phyloP scores from a whole-genome alignment of 30 jellyfish, hydroid and myxozoan genomes.

The Aurelia aurita complex sp. Pacific region DNA sequence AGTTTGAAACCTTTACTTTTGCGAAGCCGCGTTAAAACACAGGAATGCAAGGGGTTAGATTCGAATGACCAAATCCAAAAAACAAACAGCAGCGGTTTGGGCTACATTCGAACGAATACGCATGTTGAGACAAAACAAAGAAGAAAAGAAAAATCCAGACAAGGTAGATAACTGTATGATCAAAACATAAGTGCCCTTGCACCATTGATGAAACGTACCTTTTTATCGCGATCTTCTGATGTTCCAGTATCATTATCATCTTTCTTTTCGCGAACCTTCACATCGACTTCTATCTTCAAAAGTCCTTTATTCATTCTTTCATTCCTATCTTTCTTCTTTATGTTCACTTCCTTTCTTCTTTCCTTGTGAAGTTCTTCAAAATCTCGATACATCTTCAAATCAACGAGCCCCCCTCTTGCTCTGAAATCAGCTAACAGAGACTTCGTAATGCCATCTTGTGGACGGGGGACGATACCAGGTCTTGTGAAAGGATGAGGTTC shows the following conservation, averaged over 20 bases:
- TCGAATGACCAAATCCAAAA: too few relatives aligned
- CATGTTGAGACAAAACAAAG: too few relatives aligned
- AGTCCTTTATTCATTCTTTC: conserved; percentile 23
- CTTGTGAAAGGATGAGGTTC: conserved; percentile 88
- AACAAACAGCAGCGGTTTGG: too few relatives aligned
- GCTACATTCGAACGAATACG: too few relatives aligned
- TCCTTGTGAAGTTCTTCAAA: conserved; percentile 64
- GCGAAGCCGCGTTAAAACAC: too few relatives aligned
- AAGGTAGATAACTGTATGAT: too few relatives aligned
- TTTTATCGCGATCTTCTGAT: conserved; percentile 18
- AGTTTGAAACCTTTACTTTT: too few relatives aligned
- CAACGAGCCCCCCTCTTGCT: conserved; percentile 95
- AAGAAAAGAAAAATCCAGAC: too few relatives aligned
- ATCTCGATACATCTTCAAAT: conserved; percentile 78
- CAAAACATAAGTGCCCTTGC: neutral
- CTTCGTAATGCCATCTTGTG: conserved; percentile 47
- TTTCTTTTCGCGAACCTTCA: conserved; percentile 12
- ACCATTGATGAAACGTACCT: conserved; percentile 1
- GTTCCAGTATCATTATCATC: neutral
- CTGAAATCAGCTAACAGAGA: conserved; percentile 81
- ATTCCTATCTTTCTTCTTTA: neutral
- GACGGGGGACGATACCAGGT: conserved; percentile 75
- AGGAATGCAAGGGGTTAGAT: too few relatives aligned
- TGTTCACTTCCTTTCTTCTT: conserved; percentile 60
- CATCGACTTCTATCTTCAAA: conserved; percentile 18